Conservation (phyloP, 92 coral and sea anemone species). For the Epizoanthus scotinus region DNA sequence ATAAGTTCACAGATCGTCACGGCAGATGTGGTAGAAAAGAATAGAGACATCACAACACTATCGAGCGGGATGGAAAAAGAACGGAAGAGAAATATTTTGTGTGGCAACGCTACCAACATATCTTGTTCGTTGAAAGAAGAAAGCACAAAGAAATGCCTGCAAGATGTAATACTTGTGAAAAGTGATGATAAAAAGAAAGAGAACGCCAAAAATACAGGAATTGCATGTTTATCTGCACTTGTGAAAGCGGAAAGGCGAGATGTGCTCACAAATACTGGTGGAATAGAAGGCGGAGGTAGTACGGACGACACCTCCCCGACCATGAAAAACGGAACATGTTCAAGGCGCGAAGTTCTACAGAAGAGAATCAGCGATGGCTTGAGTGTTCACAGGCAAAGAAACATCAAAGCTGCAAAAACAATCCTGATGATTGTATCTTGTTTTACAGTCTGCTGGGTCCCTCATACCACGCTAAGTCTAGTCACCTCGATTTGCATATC, state of each 20-base stretch:
- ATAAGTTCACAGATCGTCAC: not conserved
- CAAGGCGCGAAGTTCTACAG: not conserved
- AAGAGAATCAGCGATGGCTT: constrained; percentile 12
- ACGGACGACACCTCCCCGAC: too few relatives aligned
- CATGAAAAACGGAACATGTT: too few relatives aligned
- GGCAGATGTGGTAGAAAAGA: not conserved
- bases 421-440: constrained; percentile 22
- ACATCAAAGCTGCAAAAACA: constrained; percentile 31
- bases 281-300: too few relatives aligned
- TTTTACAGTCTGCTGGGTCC: constrained; percentile 39
- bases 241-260: not conserved
- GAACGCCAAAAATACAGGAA: not conserved
- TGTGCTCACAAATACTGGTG: not conserved
- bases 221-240: not conserved
- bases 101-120: not conserved
- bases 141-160: not conserved
- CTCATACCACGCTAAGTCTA: constrained; percentile 15
- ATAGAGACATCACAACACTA: not conserved
- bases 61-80: not conserved
- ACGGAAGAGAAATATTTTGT: not conserved
- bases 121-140: not conserved
- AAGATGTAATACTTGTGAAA: not conserved
- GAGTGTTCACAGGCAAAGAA: not conserved
- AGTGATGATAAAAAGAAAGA: not conserved
- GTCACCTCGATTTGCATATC: constrained; percentile 10